phyloP scores from a whole-genome alignment of 2,113 vertebrate species.

The Dromas ardeola region DNA sequence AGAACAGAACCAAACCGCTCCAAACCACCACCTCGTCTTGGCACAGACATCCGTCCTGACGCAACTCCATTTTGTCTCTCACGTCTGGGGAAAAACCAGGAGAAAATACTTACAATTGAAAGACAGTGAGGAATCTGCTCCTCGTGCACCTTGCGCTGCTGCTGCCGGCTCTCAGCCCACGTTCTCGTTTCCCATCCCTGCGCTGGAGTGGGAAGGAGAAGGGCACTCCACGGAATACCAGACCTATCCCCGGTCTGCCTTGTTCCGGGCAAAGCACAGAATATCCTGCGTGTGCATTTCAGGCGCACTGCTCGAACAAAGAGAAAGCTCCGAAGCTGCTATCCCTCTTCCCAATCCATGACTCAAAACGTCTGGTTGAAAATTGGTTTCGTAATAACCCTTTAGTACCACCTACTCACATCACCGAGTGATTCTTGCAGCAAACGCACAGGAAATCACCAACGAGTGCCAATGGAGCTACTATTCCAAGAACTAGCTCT shows the following conservation, averaged over 20 bases:
- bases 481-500: conserved; percentile 70
- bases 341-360: conserved; percentile 50
- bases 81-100: background rate
- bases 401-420: conserved; percentile 80
- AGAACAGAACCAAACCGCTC: conserved; percentile 14
- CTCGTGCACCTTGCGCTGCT: background rate
- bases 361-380: conserved; percentile 63
- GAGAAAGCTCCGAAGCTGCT: conserved; percentile 42
- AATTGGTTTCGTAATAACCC: conserved; percentile 69
- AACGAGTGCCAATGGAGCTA: conserved; percentile 46
- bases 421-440: conserved; percentile 39
- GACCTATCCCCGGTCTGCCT: background rate
- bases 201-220: background rate
- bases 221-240: background rate
- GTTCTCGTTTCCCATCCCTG: background rate
- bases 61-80: conserved; percentile 38
- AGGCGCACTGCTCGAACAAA: conserved; percentile 7
- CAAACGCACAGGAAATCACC: conserved; percentile 71
- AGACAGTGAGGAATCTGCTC: background rate
- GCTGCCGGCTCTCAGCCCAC: background rate
- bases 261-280: background rate
- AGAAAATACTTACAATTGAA: conserved; percentile 37
- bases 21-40: conserved; percentile 7
- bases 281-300: background rate
- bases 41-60: background rate